Percentiles rank a stretch among this genome's conserved stretches.
These are phyloP conservation scores for Drosophila birchii DNA, from an alignment of 2,888 invertebrate genomes.

Conservation along the genomic window DNA sequence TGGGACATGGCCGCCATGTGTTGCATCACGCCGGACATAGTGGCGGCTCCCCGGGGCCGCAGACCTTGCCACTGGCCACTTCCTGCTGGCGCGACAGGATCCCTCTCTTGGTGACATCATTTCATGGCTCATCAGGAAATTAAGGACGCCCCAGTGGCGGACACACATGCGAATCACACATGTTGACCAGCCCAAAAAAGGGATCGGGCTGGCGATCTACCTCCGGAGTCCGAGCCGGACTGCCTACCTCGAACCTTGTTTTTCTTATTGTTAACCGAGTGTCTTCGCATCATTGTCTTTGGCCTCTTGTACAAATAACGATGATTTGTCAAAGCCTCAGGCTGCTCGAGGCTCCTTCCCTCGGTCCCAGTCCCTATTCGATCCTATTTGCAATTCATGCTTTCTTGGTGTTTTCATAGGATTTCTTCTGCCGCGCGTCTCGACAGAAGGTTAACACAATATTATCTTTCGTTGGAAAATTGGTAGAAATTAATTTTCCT, in stretches of 20 bases:
- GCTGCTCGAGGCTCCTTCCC: constrained; percentile 31
- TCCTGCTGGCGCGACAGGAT: constrained; percentile 65
- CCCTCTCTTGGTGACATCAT: constrained; percentile 78
- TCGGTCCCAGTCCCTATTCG: constrained; percentile 48
- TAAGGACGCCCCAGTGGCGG: constrained; percentile 65
- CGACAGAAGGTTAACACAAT: constrained; percentile 70
- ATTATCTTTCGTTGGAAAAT: constrained; percentile 74
- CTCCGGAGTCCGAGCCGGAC: constrained; percentile 19
- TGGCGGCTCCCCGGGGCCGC: constrained; percentile 46
- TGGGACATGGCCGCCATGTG: constrained; percentile 64
- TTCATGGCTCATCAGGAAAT: constrained; percentile 81
- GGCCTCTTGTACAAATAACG: constrained; percentile 76
- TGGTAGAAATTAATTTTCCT: constrained; percentile 78
- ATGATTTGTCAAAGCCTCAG: constrained; percentile 68
- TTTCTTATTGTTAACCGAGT: constrained; percentile 74
- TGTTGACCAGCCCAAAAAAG: constrained; percentile 63
- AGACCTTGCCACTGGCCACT: constrained; percentile 45
- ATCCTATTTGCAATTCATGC: constrained; percentile 79
- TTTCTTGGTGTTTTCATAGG: constrained; percentile 76
- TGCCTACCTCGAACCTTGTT: constrained; percentile 58
- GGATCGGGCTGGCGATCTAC: constrained; percentile 42
- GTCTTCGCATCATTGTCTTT: constrained; percentile 40
- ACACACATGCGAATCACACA: constrained; percentile 76
- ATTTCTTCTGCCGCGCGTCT: constrained; percentile 62
- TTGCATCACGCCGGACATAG: constrained; percentile 67